Conservation (phyloP, 2,888 invertebrate species). For the Nomada ruficornis region DNA sequence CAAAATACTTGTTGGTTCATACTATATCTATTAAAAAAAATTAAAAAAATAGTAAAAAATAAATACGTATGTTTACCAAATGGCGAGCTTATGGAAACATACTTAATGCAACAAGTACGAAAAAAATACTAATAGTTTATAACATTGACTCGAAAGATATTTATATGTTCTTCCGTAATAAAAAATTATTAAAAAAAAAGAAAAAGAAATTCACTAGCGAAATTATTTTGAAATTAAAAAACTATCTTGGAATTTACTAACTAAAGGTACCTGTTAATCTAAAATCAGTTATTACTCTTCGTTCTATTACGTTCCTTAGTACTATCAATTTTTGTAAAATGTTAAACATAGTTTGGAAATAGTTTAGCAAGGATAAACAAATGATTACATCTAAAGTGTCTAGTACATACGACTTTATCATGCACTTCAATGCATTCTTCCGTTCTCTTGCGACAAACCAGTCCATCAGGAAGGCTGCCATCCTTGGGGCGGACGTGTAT, state of each 20-base stretch:
- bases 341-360: constrained; percentile 16
- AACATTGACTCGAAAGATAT: background rate
- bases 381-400: constrained; percentile 41
- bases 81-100: constrained; percentile 6
- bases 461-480: constrained; percentile 98
- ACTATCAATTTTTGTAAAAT: constrained; percentile 16
- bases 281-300: constrained; percentile 20
- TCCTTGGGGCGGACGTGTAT: constrained; percentile 94
- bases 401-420: constrained; percentile 98
- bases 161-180: background rate
- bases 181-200: background rate
- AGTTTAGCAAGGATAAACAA: constrained; percentile 10
- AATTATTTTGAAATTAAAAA: constrained; percentile 7
- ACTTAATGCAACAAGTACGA: constrained; percentile 2
- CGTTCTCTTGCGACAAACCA: constrained; percentile 99
- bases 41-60: background rate
- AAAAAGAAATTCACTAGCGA: background rate
- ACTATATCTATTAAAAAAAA: background rate
- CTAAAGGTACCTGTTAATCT: constrained; percentile 20
- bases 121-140: background rate
- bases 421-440: constrained; percentile 94
- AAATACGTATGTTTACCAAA: constrained; percentile 18
- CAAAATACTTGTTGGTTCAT: background rate
- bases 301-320: background rate
- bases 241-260: background rate